Percentiles rank a stretch among this genome's conserved stretches.
phyloP scores from a whole-genome alignment of 2,113 vertebrate genomes.

The Marcusenius ussheri region DNA sequence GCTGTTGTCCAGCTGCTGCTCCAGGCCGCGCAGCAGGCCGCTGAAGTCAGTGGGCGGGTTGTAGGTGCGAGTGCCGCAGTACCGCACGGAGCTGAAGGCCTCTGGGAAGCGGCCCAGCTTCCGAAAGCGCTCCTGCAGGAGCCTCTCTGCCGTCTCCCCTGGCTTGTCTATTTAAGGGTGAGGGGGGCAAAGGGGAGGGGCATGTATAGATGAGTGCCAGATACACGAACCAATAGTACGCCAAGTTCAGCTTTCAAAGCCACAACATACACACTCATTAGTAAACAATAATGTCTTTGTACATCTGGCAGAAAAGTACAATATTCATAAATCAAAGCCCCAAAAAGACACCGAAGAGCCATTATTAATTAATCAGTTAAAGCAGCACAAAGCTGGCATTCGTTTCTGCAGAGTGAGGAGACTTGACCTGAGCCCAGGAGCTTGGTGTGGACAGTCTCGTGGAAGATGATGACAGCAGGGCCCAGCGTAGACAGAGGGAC shows the following conservation, averaged over 20 bases:
- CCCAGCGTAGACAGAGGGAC: slow-evolving; percentile 93
- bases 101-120: slow-evolving; percentile 88
- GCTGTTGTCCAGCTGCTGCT: slow-evolving; percentile 91
- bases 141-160: slow-evolving; percentile 81
- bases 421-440: slow-evolving; percentile 86
- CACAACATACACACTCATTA: background rate
- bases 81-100: slow-evolving; percentile 97
- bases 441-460: slow-evolving; percentile 96
- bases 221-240: background rate
- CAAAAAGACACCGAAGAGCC: background rate
- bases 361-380: background rate
- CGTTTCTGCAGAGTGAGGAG: background rate
- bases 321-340: background rate
- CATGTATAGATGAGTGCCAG: background rate
- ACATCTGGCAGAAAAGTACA: background rate
- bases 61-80: slow-evolving; percentile 91
- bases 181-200: background rate
- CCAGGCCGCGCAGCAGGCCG: slow-evolving; percentile 79
- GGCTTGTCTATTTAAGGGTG: slow-evolving; percentile 65
- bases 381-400: background rate
- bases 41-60: slow-evolving; percentile 96
- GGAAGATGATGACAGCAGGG: slow-evolving; percentile 94
- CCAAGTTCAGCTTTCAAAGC: background rate
- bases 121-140: slow-evolving; percentile 93
- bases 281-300: background rate